phyloP scores from a whole-genome alignment of 2,797 vertebrate species.

The Hylomyscus alleni region DNA sequence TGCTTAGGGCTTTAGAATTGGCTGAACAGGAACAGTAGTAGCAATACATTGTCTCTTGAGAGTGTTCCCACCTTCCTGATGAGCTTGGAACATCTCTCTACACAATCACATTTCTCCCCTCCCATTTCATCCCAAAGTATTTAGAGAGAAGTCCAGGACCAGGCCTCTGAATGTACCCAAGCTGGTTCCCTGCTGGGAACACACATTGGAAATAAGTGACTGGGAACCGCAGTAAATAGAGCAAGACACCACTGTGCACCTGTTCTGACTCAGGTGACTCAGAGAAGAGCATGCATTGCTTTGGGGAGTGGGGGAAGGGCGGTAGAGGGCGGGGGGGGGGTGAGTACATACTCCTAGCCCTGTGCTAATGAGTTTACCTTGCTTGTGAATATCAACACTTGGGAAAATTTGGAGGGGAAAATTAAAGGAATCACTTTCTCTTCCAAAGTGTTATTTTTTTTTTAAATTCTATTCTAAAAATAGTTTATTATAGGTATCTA shows the following conservation, averaged over 20 bases:
- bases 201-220: background rate
- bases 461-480: background rate
- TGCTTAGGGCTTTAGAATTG: background rate
- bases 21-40: background rate
- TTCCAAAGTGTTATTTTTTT: background rate
- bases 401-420: background rate
- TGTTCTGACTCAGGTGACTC: conserved; percentile 11
- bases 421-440: background rate
- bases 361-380: background rate
- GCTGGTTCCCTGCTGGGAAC: background rate
- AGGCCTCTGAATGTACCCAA: background rate
- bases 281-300: rapidly evolving
- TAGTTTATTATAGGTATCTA: background rate
- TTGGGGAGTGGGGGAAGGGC: background rate
- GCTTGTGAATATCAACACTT: background rate
- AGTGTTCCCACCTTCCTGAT: background rate
- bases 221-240: background rate
- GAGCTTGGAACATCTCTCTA: background rate
- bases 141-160: background rate
- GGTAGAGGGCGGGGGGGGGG: background rate
- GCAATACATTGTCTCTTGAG: rapidly evolving
- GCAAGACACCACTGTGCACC: background rate
- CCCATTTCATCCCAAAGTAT: background rate
- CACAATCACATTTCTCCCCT: background rate
- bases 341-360: background rate